Conservation (phyloP, 2,888 invertebrate genomes). For the Rhingia campestris region DNA sequence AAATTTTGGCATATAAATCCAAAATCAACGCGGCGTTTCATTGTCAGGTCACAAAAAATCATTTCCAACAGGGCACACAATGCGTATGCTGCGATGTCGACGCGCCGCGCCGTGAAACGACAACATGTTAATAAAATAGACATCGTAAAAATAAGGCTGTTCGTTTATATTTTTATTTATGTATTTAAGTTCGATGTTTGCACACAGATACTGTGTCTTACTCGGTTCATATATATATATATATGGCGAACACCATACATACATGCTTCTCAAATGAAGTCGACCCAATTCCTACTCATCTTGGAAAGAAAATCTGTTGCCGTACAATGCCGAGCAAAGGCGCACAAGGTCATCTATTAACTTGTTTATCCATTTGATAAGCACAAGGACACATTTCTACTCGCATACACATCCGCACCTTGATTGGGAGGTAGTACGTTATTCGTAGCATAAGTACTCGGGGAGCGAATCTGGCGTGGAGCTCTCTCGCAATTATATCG, state of each 20-base stretch:
- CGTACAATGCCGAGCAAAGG: background rate
- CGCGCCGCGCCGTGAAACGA: constrained; percentile 32
- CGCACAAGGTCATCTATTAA: constrained; percentile 48
- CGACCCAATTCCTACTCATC: constrained; percentile 41
- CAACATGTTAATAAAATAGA: constrained; percentile 59
- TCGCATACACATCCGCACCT: background rate
- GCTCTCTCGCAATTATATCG: constrained; percentile 36
- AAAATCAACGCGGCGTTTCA: constrained; percentile 32
- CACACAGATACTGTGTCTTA: background rate
- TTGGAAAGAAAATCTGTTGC: constrained; percentile 27
- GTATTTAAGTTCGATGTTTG: constrained; percentile 41
- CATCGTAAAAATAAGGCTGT: constrained; percentile 46
- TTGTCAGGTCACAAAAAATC: constrained; percentile 41
- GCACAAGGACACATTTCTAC: constrained; percentile 22
- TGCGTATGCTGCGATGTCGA: constrained; percentile 8
- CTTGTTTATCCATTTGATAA: constrained; percentile 51
- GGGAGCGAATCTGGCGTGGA: background rate
- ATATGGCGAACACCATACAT: background rate
- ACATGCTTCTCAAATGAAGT: background rate
- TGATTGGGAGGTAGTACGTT: background rate
- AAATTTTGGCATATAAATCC: constrained; percentile 23
- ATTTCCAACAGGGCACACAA: constrained; percentile 32
- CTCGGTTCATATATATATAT: background rate
- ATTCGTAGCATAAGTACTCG: background rate
- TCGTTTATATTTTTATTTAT: constrained; percentile 30